Conservation (phyloP, 1,140 invertebrate species). For the Penaeus indicus region DNA sequence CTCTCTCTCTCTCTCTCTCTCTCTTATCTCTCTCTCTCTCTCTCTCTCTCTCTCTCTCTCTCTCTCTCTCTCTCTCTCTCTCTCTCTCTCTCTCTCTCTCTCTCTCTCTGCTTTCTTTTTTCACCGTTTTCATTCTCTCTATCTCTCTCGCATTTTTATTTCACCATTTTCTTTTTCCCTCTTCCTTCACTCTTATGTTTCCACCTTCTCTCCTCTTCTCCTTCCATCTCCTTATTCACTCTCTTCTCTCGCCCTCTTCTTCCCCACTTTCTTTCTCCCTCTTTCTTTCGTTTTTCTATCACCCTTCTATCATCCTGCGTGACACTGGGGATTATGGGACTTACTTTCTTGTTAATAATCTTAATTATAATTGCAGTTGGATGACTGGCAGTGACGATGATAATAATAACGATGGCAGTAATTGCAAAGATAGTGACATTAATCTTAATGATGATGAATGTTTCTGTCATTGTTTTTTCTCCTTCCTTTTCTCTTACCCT, state of each 20-base stretch:
- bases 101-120: not conserved
- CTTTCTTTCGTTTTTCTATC: not conserved
- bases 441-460: too few species aligned
- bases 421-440: not conserved
- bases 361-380: not conserved
- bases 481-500: too few species aligned
- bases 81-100: not conserved
- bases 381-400: slow-evolving; percentile 1
- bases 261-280: not conserved
- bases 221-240: not conserved
- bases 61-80: too few species aligned
- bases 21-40: not conserved
- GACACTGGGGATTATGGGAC: not conserved
- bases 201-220: not conserved
- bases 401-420: not conserved
- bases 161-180: not conserved
- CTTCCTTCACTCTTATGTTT: not conserved
- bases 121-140: not conserved
- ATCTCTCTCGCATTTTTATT: not conserved
- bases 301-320: not conserved
- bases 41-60: too few species aligned
- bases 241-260: not conserved
- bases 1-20: not conserved
- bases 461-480: too few species aligned
- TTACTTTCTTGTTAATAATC: not conserved